phyloP scores from a whole-genome alignment of 2,888 invertebrate genomes.

The Stenurella melanura region DNA sequence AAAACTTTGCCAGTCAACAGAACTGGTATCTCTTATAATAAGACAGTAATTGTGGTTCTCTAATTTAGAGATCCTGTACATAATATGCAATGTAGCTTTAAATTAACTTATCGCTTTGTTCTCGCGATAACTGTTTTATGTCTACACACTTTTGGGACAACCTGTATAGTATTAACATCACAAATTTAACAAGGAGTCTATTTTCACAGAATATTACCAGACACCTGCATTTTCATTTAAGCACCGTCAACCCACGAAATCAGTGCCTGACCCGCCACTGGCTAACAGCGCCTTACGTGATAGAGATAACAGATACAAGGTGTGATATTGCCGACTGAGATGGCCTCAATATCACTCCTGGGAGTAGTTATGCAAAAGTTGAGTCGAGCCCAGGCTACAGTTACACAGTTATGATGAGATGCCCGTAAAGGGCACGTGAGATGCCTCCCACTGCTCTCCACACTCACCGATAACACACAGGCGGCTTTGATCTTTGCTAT shows the following conservation, averaged over 20 bases:
- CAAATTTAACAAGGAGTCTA: neutral
- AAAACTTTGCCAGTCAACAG: too few species aligned
- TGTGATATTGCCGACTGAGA: constrained; percentile 45
- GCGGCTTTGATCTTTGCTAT: constrained; percentile 24
- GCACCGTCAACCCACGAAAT: neutral
- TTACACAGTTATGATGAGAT: constrained; percentile 69
- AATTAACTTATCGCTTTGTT: too few species aligned
- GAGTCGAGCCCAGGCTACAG: constrained; percentile 65
- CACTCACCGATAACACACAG: neutral
- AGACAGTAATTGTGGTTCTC: too few species aligned
- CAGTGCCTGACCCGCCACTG: constrained; percentile 31
- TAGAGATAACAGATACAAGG: constrained; percentile 43
- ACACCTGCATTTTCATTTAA: neutral
- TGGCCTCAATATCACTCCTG: constrained; percentile 67
- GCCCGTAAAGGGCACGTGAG: constrained; percentile 67
- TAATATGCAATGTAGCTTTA: too few species aligned
- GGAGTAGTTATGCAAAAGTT: constrained; percentile 74
- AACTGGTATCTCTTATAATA: too few species aligned
- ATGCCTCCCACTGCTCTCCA: neutral
- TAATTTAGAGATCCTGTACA: too few species aligned
- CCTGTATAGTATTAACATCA: neutral
- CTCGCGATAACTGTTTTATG: too few species aligned
- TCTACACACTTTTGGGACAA: too few species aligned
- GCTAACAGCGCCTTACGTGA: constrained; percentile 7
- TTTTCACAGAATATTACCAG: neutral